Evolutionary conservation across 92 coral and sea anemone genomes (phyloP).

Genomic region (Plumapathes pennacea): DNA sequence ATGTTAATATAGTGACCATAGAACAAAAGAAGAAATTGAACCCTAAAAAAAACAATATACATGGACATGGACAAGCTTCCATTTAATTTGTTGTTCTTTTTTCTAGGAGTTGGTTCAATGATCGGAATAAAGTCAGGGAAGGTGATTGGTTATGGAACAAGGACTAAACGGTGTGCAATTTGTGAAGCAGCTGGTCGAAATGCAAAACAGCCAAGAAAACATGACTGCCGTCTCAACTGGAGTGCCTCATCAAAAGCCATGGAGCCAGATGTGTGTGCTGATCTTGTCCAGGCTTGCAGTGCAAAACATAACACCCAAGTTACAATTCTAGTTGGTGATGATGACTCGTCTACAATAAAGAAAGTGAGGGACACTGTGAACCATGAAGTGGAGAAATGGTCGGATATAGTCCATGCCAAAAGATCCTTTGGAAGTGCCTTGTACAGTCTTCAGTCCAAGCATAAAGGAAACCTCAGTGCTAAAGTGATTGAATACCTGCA

Average conservation of each 20-base stretch:
- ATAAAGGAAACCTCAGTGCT: slow-evolving; percentile 26
- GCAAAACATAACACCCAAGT: slow-evolving; percentile 2
- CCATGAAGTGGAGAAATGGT: slow-evolving; percentile 41
- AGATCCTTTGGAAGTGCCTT: slow-evolving; percentile 19
- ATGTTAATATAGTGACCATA: too few relatives aligned
- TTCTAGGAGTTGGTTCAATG: slow-evolving; percentile 31
- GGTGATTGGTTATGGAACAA: slow-evolving; percentile 13
- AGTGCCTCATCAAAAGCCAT: slow-evolving; percentile 27
- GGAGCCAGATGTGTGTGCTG: slow-evolving; percentile 41
- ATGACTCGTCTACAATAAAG: slow-evolving; percentile 35
- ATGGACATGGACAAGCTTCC: too few relatives aligned
- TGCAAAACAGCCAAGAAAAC: not conserved
- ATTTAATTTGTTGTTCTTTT: too few relatives aligned
- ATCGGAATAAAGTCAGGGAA: slow-evolving; percentile 21
- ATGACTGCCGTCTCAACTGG: slow-evolving; percentile 41
- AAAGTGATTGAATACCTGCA: slow-evolving; percentile 21
- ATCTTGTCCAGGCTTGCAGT: too few relatives aligned
- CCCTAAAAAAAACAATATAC: not conserved
- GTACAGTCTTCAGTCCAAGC: slow-evolving; percentile 4
- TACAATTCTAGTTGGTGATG: slow-evolving; percentile 22
- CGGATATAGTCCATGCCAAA: slow-evolving; percentile 47
- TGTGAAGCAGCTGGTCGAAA: slow-evolving; percentile 24
- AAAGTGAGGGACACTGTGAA: slow-evolving; percentile 30
- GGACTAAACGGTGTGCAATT: slow-evolving; percentile 15
- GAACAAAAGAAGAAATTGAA: not conserved